These are phyloP conservation scores for Nesoenas mayeri DNA, from an alignment of 2,113 vertebrate genomes.

Conservation along the genomic window DNA sequence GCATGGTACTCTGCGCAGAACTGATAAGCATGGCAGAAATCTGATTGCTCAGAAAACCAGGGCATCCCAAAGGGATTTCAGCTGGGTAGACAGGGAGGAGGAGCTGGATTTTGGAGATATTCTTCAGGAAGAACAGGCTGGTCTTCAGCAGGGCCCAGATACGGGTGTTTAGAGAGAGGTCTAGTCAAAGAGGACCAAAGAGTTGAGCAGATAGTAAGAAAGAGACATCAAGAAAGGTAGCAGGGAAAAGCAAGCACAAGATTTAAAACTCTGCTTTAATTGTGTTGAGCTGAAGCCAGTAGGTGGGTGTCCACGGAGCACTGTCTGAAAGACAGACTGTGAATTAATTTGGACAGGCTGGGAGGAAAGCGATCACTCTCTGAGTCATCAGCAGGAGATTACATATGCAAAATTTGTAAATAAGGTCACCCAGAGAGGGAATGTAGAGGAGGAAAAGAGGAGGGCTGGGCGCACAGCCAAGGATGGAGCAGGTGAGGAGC, in stretches of 20 bases:
- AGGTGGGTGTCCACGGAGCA: neutral
- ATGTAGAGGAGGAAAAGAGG: neutral
- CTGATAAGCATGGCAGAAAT: neutral
- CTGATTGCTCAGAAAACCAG: neutral
- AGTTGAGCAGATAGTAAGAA: neutral
- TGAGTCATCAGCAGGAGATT: neutral
- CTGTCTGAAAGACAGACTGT: neutral
- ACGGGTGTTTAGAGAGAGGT: neutral
- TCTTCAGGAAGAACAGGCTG: neutral
- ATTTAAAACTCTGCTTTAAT: neutral
- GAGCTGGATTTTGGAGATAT: neutral
- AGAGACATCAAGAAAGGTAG: neutral
- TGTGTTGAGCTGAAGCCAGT: neutral
- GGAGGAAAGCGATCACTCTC: neutral
- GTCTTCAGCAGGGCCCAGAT: neutral
- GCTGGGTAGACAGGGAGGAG: neutral
- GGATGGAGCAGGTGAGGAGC: neutral
- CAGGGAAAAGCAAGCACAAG: neutral
- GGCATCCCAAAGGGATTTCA: slow-evolving; percentile 20
- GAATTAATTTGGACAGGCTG: neutral
- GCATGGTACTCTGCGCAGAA: neutral
- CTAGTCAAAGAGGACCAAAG: neutral
- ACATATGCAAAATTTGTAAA: slow-evolving; percentile 26
- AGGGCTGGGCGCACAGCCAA: neutral
- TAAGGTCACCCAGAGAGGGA: slow-evolving; percentile 26